Percentiles rank a stretch among this genome's conserved stretches.
phyloP scores from a whole-genome alignment of 35 echinoderm and acorn worm species.

The Hemicentrotus pulcherrimus region DNA sequence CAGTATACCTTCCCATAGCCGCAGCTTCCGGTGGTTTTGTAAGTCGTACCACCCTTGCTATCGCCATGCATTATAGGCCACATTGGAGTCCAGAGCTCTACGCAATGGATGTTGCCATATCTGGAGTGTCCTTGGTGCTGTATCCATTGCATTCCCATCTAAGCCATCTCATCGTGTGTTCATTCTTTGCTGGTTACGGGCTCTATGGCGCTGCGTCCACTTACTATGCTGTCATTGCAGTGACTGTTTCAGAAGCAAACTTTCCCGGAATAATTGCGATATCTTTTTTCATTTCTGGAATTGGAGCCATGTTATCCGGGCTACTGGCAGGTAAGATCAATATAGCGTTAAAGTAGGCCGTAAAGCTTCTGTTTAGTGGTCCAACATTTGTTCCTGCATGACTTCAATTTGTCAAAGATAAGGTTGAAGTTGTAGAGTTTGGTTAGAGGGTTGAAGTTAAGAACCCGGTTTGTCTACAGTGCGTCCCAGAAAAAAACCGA shows the following conservation, averaged over 20 bases:
- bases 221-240: slow-evolving; percentile 1
- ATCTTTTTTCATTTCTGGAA: slow-evolving; percentile 29
- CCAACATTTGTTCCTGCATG: too few relatives aligned
- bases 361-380: too few relatives aligned
- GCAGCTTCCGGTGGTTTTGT: slow-evolving; percentile 24
- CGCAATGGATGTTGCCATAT: background rate
- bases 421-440: too few relatives aligned
- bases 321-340: slow-evolving; percentile 13
- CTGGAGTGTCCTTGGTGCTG: background rate
- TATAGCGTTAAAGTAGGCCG: background rate
- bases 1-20: slow-evolving; percentile 11
- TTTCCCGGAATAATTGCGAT: slow-evolving; percentile 26
- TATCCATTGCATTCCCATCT: slow-evolving; percentile 17
- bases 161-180: background rate
- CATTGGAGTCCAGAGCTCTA: slow-evolving; percentile 26
- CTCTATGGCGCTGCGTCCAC: background rate
- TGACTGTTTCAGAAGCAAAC: background rate
- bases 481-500: background rate
- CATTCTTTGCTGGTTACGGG: slow-evolving; percentile 41
- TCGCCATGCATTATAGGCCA: slow-evolving; percentile 10
- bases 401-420: too few relatives aligned
- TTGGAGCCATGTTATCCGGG: background rate
- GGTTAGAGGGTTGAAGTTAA: too few relatives aligned
- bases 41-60: background rate
- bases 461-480: background rate